phyloP scores from a whole-genome alignment of 37 sponge, comb jelly and placozoan species.

The Hormiphora californensis region DNA sequence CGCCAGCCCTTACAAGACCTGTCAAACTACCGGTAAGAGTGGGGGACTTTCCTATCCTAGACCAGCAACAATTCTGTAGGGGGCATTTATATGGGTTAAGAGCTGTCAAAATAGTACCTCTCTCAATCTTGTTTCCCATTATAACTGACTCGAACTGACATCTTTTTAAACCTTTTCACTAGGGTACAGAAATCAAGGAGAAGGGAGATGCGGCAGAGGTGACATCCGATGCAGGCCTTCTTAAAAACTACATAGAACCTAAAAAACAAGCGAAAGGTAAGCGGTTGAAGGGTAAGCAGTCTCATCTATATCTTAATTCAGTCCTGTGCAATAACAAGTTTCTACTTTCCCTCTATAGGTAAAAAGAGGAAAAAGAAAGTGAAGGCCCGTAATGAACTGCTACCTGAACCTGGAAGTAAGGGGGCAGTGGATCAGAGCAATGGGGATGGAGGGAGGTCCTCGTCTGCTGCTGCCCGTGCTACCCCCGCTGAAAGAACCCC shows the following conservation, averaged over 20 bases:
- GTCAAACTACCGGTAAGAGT: constrained; percentile 44
- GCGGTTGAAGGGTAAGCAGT: background rate
- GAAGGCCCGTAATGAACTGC: background rate
- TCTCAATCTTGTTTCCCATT: too few species aligned
- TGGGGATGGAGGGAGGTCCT: background rate
- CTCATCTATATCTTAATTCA: too few species aligned
- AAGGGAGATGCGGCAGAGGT: constrained; percentile 27
- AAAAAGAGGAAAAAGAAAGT: background rate
- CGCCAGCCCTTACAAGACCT: constrained; percentile 42
- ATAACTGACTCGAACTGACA: too few species aligned
- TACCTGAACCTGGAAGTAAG: background rate
- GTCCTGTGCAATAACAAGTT: too few species aligned
- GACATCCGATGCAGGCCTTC: constrained; percentile 3
- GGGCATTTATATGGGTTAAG: background rate
- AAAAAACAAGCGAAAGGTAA: background rate
- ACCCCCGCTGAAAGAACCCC: constrained; percentile 25
- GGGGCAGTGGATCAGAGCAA: background rate
- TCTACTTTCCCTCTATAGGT: too few species aligned
- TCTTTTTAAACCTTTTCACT: background rate
- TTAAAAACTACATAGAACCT: constrained; percentile 37
- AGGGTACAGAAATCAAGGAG: constrained; percentile 46
- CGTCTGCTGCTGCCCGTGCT: background rate
- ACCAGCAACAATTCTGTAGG: background rate
- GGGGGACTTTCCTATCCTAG: too few species aligned
- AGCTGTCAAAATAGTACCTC: too few species aligned